Percentiles rank a stretch among this genome's conserved stretches.
phyloP scores from a whole-genome alignment of 2,888 invertebrate species.

The Epinotia ramella region DNA sequence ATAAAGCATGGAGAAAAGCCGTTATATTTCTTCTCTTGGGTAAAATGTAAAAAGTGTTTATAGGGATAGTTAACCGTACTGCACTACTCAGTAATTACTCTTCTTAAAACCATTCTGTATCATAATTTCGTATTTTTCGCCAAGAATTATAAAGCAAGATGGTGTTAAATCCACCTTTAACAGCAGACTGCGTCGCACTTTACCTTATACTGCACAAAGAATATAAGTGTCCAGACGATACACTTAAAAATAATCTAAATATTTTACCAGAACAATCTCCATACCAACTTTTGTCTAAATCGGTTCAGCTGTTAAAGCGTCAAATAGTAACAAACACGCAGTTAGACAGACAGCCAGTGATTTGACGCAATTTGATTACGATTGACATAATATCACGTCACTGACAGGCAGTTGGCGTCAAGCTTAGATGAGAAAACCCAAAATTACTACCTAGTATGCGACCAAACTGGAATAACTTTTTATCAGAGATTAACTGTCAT shows the following conservation, averaged over 20 bases:
- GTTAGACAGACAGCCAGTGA: no score
- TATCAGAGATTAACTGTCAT: no score
- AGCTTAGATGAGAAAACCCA: no score
- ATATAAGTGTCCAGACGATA: background rate
- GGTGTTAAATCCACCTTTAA: constrained; percentile 24
- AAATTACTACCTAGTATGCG: no score
- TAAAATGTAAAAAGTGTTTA: background rate
- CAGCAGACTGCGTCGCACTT: constrained; percentile 22
- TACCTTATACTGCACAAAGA: constrained; percentile 15
- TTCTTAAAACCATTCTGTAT: constrained; percentile 5
- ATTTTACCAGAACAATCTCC: background rate
- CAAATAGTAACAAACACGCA: no score
- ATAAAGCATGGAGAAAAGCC: background rate
- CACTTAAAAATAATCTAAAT: background rate
- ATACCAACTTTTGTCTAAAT: no score
- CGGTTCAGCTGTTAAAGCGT: no score
- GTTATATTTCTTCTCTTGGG: background rate
- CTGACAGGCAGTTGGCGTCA: no score
- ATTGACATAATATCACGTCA: no score
- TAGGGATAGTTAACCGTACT: background rate
- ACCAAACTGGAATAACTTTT: no score
- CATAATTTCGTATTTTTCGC: background rate
- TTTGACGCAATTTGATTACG: no score
- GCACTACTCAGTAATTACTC: background rate
- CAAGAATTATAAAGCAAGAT: background rate